Evolutionary conservation across 2,113 vertebrate genomes (phyloP), one percentile per base, ranked within the genome.

Genomic region (Oncorhynchus nerka): DNA sequence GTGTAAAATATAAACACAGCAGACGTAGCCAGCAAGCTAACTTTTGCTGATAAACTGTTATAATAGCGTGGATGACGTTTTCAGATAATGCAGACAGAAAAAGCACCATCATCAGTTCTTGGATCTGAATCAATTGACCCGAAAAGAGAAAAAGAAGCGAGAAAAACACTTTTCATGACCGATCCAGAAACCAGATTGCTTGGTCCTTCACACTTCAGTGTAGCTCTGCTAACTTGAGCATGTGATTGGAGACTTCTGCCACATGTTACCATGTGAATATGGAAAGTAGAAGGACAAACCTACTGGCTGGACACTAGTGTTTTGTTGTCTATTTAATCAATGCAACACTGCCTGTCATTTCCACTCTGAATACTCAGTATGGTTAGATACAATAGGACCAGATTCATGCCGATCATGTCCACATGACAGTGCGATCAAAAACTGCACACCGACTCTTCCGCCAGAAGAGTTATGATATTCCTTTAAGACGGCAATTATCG

Each of bases 401-500:
- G 73, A 68, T 82, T 81, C n/a, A 70, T 24, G 45, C 13, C 8
- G 19, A 22, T 32, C 68, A 71, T 69, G 39, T 45, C 39, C 9
- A 45, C 39, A 11, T 45, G 9, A 45, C 39, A 45, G 70, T 75
- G 74, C 67, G 79, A 85, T 86, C 57, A 61, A 75, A 11, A 70
- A 24, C 1, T 3, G 4, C 4, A 22, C 79, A 73, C 81, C 75
- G 61, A 26, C 72, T 39, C 32, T 80, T 79, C 69, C 81, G 59
- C 75, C 83, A 83, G 83, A 93, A 94, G 76, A 84, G 83, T 70
- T 85, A 83, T 82, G 81, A 87, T 83, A 86, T 85, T 89, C 84
- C 81, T 89, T 88, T 89, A 88, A 92, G 88, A 76, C 80, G 79
- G 87, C 86, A 90, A 92, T 92, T 91, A 92, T 90, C 87, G 82